Base-by-base conservation (phyloP, 2,113 vertebrate species). In the Puntigrus tetrazona region DNA sequence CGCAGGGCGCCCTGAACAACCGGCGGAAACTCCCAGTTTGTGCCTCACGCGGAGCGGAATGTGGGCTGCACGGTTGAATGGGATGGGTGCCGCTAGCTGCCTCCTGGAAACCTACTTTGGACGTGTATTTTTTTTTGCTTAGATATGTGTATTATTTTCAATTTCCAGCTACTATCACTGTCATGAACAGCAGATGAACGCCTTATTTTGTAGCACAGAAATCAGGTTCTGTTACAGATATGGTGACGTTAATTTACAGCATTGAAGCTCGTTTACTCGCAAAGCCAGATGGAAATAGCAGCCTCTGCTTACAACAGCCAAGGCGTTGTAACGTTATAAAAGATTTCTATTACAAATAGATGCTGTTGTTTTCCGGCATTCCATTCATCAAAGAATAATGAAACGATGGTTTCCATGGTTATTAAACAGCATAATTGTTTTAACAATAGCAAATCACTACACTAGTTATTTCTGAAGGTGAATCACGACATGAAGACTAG, bases 1-100 rank as follows among this genome's bases (percentile, higher is more conserved):
- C 78, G 29, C 88, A 94, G 92, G 93, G 93, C 93, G 92, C 91
- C 88, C 90, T 78, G 63, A 14, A 81, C 78, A 82, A 10, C 83
- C 50, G 18, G 72, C 86, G 81, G n/a, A 79, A n/a, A 34, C 63
- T n/a, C 89, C 78, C 87, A 81, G 59, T 69, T 27, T 8, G 41
- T 43, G 69, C 81, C 11, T 86, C 75, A 45, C 81, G 81, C 84
- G n/a, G 86, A 72, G 84, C 84, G 89, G 91, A 87, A 92, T 84
- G 91, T 80, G n/a, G 55, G 86, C 70, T 65, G 18, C 8, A 73
- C 78, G 52, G 31, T 67, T 80, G 34, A 4, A 78, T 87, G 92
- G n/a, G 92, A 92, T 85, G 92, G n/a, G 90, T 84, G 81, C 4
- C n/a, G n/a, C 61, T 38, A 34, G 8, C 22, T 69, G 4, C 34